Evolutionary conservation across 2,113 vertebrate species (phyloP).

Genomic region (Nothocercus nigrocapillus): DNA sequence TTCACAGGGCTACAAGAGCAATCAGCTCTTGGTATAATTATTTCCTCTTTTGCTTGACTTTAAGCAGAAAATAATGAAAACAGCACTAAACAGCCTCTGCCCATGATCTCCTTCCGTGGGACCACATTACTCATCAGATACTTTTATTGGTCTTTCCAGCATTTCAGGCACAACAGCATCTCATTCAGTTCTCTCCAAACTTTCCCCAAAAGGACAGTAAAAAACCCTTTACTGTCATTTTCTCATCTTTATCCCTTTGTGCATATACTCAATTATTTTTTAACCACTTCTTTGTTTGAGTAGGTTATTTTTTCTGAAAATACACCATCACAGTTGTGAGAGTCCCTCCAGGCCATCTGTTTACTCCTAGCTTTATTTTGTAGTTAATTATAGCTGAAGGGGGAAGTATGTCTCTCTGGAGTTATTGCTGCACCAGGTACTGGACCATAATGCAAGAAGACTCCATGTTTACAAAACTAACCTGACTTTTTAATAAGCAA

Average conservation of each 20-base stretch:
- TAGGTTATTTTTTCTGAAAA: conserved; percentile 2
- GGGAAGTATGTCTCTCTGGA: background rate
- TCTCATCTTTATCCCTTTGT: background rate
- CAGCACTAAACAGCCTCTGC: background rate
- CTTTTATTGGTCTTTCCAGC: background rate
- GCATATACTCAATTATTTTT: background rate
- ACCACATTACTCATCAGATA: background rate
- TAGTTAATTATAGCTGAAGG: background rate
- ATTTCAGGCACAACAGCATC: background rate
- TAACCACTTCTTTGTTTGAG: background rate
- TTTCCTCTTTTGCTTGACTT: background rate
- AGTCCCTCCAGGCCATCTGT: background rate
- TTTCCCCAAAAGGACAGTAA: background rate
- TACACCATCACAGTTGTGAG: background rate
- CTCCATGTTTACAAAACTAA: background rate
- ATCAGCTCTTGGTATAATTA: background rate
- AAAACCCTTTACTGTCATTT: background rate
- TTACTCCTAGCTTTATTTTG: background rate
- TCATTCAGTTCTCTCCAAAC: background rate
- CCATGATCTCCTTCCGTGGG: background rate
- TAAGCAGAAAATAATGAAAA: background rate
- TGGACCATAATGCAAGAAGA: background rate
- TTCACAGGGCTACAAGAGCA: background rate
- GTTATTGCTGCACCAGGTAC: background rate
- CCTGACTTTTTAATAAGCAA: background rate